Evolutionary conservation across 2,797 vertebrate genomes (phyloP).

Genomic region (Allenopithecus nigroviridis): DNA sequence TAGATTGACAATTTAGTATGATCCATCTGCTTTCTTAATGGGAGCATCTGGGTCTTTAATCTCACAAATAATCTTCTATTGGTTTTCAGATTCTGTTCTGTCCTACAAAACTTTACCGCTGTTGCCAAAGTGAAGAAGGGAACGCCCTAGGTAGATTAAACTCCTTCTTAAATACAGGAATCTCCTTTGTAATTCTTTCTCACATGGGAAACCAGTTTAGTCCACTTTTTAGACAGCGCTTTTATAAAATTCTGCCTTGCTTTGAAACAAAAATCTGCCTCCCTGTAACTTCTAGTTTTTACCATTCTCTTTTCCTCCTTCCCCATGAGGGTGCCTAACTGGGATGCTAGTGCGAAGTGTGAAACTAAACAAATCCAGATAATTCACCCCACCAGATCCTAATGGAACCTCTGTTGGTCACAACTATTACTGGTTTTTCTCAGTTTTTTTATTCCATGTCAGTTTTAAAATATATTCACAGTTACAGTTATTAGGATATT

Average conservation of each 20-base stretch:
- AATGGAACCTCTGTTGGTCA: neutral
- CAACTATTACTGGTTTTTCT: neutral
- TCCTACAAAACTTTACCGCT: neutral
- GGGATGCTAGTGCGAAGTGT: neutral
- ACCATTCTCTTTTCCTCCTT: neutral
- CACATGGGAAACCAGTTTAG: neutral
- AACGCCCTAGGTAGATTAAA: neutral
- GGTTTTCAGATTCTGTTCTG: neutral
- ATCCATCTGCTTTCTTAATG: neutral
- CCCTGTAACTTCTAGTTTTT: neutral
- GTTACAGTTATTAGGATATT: neutral
- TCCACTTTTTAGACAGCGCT: neutral
- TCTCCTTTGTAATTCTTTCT: slow-evolving; percentile 34
- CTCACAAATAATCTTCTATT: neutral
- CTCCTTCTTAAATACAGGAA: neutral
- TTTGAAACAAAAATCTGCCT: slow-evolving; percentile 2
- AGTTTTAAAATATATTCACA: neutral
- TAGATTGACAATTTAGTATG: neutral
- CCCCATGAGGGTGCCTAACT: neutral
- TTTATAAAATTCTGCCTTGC: slow-evolving; percentile 19
- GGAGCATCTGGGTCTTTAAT: neutral
- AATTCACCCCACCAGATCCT: neutral
- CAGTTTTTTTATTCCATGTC: neutral
- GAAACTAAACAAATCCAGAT: neutral
- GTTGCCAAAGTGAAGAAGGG: neutral